Evolutionary conservation across 2,888 invertebrate species (phyloP), one percentile per base, ranked within the genome.

Genomic region (Callyntrura guangdongensis): DNA sequence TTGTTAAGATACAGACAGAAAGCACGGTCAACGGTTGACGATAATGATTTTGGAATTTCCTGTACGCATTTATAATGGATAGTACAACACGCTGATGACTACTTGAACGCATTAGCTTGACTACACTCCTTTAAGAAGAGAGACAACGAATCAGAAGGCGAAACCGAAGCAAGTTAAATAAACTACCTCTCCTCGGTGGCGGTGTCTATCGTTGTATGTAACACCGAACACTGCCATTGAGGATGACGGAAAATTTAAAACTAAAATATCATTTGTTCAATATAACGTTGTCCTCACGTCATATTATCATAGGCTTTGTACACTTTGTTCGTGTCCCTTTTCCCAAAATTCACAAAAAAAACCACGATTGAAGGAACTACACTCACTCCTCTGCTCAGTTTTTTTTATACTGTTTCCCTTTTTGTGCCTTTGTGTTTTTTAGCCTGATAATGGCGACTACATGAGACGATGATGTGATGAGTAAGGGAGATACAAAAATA

Each of bases 361-460:
- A 9, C 49, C 14, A 77, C 5, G 0, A 77, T 77, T 53, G 77
- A 77, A 77, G 53, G 53, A 77, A 77, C 25, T 53, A 53, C 22
- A 53, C 25, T 74, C 36, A 36, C 3, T 6, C 6, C 36, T 6
- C 25, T 77, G 25, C 25, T 74, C 36, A 36, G 36, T 6, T 36
- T 6, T 6, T 25, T 77, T 77, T 77, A 77, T 25, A 53, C n/a
- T 25, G 17, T 9, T 9, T 8, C 20, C 61, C 25, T 25, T 77
- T 77, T 53, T 53, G 0, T 9, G 77, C 77, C 25, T 53, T 49
- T 77, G 77, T 77, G 14, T 45, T 53, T 49, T 20, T 3, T 17
- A 8, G 12, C 25, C 22, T 4, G 22, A 17, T 11, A 0, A 64
- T 64, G 5, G 22, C 22, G 64, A 22, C 36, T 53, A 53, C 20